phyloP scores from a whole-genome alignment of 2,888 invertebrate genomes.

The Cephus nigrinus region DNA sequence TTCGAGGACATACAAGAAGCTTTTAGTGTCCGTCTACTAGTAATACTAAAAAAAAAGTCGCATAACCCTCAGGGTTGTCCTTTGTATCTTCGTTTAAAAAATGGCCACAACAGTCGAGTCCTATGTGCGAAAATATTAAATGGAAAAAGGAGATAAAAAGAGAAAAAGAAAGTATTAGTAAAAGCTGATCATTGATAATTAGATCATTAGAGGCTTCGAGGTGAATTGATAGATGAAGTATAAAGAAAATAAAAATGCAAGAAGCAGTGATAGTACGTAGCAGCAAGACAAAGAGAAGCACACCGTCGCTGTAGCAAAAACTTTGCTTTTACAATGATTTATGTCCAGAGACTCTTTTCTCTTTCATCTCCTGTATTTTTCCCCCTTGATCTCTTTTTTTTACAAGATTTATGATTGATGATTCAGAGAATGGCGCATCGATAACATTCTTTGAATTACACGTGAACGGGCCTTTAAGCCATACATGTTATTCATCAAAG shows the following conservation, averaged over 20 bases:
- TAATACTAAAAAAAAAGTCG: not conserved
- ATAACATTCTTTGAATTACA: not conserved
- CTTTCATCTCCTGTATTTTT: not conserved
- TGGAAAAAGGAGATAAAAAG: not conserved
- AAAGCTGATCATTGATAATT: not conserved
- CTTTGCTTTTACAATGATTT: not conserved
- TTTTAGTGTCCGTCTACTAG: not conserved
- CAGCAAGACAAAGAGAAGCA: not conserved
- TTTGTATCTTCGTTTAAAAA: not conserved
- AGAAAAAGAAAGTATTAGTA: not conserved
- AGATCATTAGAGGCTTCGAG: not conserved
- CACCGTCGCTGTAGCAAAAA: not conserved
- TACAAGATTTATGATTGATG: not conserved
- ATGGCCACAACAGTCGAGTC: constrained; percentile 2
- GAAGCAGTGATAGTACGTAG: not conserved
- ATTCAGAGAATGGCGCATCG: not conserved
- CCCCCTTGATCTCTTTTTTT: not conserved
- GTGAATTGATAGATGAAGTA: not conserved
- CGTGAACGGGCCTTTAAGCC: not conserved
- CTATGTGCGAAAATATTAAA: not conserved
- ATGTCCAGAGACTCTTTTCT: not conserved
- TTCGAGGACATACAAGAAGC: not conserved
- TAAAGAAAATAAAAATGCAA: not conserved
- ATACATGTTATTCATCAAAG: not conserved
- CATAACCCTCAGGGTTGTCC: not conserved